These are phyloP conservation scores for Drosophila grimshawi DNA, from an alignment of 1,140 invertebrate genomes.

Conservation along the genomic window DNA sequence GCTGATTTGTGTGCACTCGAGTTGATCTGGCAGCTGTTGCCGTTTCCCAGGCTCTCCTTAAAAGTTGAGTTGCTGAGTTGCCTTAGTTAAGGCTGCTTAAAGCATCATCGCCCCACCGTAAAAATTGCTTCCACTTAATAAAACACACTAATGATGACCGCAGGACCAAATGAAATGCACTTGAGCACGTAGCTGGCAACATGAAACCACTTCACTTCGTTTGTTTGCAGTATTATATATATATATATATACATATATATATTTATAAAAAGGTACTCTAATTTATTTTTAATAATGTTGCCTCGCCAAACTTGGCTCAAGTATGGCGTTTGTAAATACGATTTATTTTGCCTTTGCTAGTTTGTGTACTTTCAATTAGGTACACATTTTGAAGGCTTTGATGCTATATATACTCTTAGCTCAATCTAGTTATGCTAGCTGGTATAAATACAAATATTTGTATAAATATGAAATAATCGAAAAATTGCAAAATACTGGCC, in stretches of 20 bases:
- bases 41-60: conserved; percentile 6
- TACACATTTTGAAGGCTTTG: conserved; percentile 44
- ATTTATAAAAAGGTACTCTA: conserved; percentile 59
- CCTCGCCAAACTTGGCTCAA: conserved; percentile 25
- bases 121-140: conserved; percentile 77
- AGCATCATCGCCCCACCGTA: conserved; percentile 19
- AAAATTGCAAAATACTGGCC: background rate
- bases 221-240: conserved; percentile 52
- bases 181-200: conserved; percentile 69
- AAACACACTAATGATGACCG: conserved; percentile 81
- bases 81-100: conserved; percentile 35
- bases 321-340: conserved; percentile 56
- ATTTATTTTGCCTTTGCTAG: conserved; percentile 47
- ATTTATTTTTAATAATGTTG: conserved; percentile 79
- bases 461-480: conserved; percentile 24
- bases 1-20: conserved; percentile 35
- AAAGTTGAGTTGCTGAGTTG: conserved; percentile 4
- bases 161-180: conserved; percentile 70
- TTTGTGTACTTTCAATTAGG: conserved; percentile 79
- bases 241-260: background rate
- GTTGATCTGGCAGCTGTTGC: conserved; percentile 20
- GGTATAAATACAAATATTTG: conserved; percentile 57
- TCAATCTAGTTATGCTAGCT: conserved; percentile 30
- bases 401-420: conserved; percentile 9
- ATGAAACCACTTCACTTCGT: conserved; percentile 45